A percentile compares a stretch with the other conserved stretches of the same genome.
phyloP scores from a whole-genome alignment of 2,797 vertebrate genomes.

The Sebastes paucispinis region DNA sequence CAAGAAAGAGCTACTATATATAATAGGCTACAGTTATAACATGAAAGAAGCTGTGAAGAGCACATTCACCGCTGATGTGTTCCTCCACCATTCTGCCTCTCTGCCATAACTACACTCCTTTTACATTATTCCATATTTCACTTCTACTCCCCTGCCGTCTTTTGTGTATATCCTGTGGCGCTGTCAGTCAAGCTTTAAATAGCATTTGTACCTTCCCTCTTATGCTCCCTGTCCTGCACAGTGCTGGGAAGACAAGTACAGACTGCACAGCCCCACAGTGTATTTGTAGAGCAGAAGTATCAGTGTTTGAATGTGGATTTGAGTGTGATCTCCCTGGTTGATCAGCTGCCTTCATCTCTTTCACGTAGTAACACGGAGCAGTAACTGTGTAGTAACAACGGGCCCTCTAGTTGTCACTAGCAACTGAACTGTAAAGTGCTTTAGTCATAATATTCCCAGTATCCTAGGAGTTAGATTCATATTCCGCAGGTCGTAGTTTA shows the following conservation, averaged over 20 bases:
- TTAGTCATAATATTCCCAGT: neutral
- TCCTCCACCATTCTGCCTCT: neutral
- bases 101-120: neutral
- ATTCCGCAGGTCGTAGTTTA: neutral
- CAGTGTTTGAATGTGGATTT: constrained; percentile 7
- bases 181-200: constrained; percentile 58
- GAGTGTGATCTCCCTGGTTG: constrained; percentile 31
- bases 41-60: constrained; percentile 33
- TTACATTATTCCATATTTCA: constrained; percentile 27
- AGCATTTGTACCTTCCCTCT: constrained; percentile 29
- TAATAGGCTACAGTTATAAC: constrained; percentile 33
- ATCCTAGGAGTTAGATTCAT: neutral
- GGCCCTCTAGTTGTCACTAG: too few relatives aligned
- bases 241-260: constrained; percentile 26
- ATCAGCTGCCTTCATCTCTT: constrained; percentile 1
- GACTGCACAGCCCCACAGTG: constrained; percentile 12
- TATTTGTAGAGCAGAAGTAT: constrained; percentile 17
- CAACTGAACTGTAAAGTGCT: neutral
- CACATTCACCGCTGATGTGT: constrained; percentile 26
- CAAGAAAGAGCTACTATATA: neutral
- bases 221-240: constrained; percentile 29
- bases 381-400: neutral
- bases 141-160: constrained; percentile 24
- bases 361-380: neutral
- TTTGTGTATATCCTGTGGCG: constrained; percentile 47